Conservation (phyloP, 2,888 invertebrate genomes). For the Hartigia nigra region DNA sequence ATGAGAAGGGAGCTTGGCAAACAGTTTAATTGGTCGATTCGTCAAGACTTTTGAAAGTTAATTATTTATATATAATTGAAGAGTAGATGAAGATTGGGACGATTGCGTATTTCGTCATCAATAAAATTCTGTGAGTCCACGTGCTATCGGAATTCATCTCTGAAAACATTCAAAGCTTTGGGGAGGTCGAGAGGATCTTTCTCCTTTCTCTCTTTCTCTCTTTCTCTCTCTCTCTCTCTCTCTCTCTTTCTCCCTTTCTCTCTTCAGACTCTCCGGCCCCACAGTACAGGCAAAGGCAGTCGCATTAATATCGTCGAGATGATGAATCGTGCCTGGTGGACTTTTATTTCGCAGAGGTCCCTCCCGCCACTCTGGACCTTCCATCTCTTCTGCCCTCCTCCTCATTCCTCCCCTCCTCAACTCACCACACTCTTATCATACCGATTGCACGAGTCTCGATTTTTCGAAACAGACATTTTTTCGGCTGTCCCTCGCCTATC, state of each 20-base stretch:
- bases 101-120: conserved; percentile 54
- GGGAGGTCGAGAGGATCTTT: background rate
- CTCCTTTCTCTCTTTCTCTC: conserved; percentile 2
- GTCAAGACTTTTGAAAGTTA: conserved; percentile 31
- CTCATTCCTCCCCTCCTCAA: background rate
- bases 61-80: conserved; percentile 52
- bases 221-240: background rate
- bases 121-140: conserved; percentile 43
- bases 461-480: conserved; percentile 1
- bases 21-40: conserved; percentile 18
- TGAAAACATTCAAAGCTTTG: conserved; percentile 40
- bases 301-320: conserved; percentile 56
- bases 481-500: background rate
- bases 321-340: conserved; percentile 51
- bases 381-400: conserved; percentile 23
- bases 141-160: conserved; percentile 48
- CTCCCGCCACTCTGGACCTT: conserved; percentile 5
- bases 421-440: background rate
- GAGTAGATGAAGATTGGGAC: conserved; percentile 41
- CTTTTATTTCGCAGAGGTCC: conserved; percentile 37
- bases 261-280: background rate
- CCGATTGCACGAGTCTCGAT: background rate
- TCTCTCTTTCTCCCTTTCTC: background rate
- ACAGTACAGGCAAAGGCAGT: conserved; percentile 29
- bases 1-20: background rate